A percentile compares a stretch with the other conserved stretches of the same genome.
phyloP scores from a whole-genome alignment of 2,113 vertebrate genomes.

The Onychorhynchus coronatus region DNA sequence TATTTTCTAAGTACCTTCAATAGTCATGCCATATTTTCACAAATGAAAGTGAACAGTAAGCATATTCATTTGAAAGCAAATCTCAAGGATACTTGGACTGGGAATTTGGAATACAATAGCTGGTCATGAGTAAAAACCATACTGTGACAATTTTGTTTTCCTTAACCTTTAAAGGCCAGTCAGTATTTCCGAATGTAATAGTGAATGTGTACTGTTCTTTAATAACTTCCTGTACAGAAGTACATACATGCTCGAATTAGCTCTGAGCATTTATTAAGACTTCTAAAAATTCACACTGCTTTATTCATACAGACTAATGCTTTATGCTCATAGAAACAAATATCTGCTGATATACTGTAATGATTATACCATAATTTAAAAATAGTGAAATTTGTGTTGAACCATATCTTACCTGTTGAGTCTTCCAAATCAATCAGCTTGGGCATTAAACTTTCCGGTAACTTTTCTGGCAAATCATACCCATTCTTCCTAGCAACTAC shows the following conservation, averaged over 20 bases:
- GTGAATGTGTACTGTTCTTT: background rate
- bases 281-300: background rate
- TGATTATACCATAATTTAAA: background rate
- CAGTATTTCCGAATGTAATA: background rate
- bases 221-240: background rate
- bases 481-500: slow-evolving; percentile 98
- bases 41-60: background rate
- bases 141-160: background rate
- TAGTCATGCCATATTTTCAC: background rate
- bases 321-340: background rate
- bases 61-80: background rate
- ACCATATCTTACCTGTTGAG: slow-evolving; percentile 81
- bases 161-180: background rate
- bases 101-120: background rate
- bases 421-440: slow-evolving; percentile 99
- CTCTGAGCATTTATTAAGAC: background rate
- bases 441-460: slow-evolving; percentile 98
- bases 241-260: background rate
- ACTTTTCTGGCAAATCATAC: slow-evolving; percentile 97
- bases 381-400: background rate
- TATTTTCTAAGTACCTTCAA: background rate
- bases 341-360: background rate
- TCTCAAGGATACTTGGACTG: background rate
- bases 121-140: background rate
- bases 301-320: background rate